These are phyloP conservation scores for Lithodes maja DNA, from an alignment of 2,888 invertebrate species.

Conservation along the genomic window DNA sequence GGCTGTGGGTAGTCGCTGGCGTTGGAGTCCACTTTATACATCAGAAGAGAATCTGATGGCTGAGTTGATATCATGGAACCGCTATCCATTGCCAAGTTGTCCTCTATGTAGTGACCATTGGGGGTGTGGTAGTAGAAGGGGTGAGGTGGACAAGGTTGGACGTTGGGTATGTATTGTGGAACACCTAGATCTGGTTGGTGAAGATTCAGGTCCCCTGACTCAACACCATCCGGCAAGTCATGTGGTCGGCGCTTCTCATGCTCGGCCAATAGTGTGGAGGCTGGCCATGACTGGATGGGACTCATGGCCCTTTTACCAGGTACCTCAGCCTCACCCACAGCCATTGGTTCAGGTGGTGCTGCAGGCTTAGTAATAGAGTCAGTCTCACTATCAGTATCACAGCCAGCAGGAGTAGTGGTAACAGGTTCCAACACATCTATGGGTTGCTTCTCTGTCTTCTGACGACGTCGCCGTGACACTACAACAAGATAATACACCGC, in stretches of 20 bases:
- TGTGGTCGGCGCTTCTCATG: slow-evolving; percentile 64
- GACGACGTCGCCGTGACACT: slow-evolving; percentile 58
- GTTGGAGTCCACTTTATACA: slow-evolving; percentile 64
- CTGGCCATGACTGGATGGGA: slow-evolving; percentile 70
- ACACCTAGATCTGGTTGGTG: slow-evolving; percentile 68
- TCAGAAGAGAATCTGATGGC: slow-evolving; percentile 67
- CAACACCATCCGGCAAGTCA: slow-evolving; percentile 52
- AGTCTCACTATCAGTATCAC: slow-evolving; percentile 67
- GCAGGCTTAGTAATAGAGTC: slow-evolving; percentile 70
- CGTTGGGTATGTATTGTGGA: slow-evolving; percentile 60
- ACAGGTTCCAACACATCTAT: slow-evolving; percentile 56
- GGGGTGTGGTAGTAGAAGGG: slow-evolving; percentile 70
- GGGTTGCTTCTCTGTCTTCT: slow-evolving; percentile 61
- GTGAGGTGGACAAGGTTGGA: slow-evolving; percentile 45
- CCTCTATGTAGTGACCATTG: slow-evolving; percentile 70
- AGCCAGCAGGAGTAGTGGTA: slow-evolving; percentile 53
- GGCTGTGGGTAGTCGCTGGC: slow-evolving; percentile 58
- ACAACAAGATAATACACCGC: slow-evolving; percentile 67
- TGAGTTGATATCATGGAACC: slow-evolving; percentile 69
- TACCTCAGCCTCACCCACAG: slow-evolving; percentile 58
- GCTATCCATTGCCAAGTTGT: slow-evolving; percentile 67
- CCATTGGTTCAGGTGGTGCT: slow-evolving; percentile 58
- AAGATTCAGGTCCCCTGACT: slow-evolving; percentile 39
- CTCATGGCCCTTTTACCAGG: slow-evolving; percentile 62
- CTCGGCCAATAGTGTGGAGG: slow-evolving; percentile 68